Evolutionary conservation across 2,888 invertebrate genomes (phyloP), one percentile per base, ranked within the genome.

Genomic region (Clostera curtula): DNA sequence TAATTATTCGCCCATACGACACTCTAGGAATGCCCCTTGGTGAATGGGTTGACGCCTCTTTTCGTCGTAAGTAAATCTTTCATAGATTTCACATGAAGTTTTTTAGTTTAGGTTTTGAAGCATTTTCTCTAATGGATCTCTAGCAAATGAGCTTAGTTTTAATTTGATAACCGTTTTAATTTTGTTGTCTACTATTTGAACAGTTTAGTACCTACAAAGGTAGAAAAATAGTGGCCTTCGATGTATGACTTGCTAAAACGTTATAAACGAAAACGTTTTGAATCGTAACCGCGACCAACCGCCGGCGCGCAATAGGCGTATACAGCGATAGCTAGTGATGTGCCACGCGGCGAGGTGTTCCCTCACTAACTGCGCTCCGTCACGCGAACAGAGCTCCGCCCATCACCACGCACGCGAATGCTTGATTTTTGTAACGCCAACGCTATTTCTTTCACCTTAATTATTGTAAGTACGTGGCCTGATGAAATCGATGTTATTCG

Each of bases 241-340:
- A 19, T 9, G 10, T 10, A 19, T 19, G 8, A 8, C n/a, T 19
- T 19, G 10, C 19, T n/a, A n/a, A n/a, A 37, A 41, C 33, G 29
- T 40, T 42, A 44, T 43, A 29, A 50, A 44, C 34, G 33, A 31
- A 40, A 34, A 42, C 34, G 40, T 46, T 54, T 54, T 42, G 27
- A 45, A 58, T 44, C 31, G 39, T 43, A 51, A 49, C 54, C 43
- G 52, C 49, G 39, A 39, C 45, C 51, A 54, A 62, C 60, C 57
- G 57, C 51, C 52, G 49, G 39, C 49, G 56, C 49, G 55, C 44
- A 43, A 34, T 46, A 46, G 43, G 25, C 19, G 61, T 58, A 66
- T n/a, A 73, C 71, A 79, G 80, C 77, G 79, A 79, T 79, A 67
- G 63, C 73, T 77, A 71, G 77, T 75, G 79, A 76, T 74, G 75